phyloP scores from a whole-genome alignment of 2,888 invertebrate species.

The Scrobipalpa atriplicella region DNA sequence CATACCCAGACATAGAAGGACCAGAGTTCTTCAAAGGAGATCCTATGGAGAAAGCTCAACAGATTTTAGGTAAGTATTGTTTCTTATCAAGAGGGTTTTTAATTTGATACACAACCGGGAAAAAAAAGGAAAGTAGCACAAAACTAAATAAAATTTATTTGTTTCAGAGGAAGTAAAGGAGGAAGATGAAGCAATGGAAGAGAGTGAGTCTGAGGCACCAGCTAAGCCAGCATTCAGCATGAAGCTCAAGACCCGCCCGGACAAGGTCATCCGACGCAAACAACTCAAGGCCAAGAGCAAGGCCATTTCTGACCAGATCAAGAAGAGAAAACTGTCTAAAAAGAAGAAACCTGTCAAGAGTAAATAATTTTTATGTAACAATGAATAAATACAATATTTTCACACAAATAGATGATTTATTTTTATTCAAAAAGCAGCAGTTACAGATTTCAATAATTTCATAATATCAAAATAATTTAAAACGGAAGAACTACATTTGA shows the following conservation, averaged over 20 bases:
- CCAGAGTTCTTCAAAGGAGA: slow-evolving; percentile 89
- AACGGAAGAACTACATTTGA: slow-evolving; percentile 27
- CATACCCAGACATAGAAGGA: slow-evolving; percentile 88
- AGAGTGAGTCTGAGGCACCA: slow-evolving; percentile 45
- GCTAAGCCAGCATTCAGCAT: slow-evolving; percentile 50
- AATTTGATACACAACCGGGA: too few species aligned
- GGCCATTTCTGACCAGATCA: slow-evolving; percentile 73
- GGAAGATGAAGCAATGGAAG: slow-evolving; percentile 47
- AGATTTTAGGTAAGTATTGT: too few species aligned
- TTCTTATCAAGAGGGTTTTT: too few species aligned
- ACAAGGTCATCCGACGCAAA: slow-evolving; percentile 75
- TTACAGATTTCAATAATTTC: slow-evolving; percentile 19
- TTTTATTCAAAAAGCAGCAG: slow-evolving; percentile 35
- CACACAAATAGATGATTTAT: slow-evolving; percentile 43
- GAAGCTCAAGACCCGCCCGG: slow-evolving; percentile 65
- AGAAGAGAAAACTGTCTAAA: slow-evolving; percentile 70
- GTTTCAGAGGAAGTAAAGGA: slow-evolving; percentile 61
- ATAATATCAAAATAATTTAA: slow-evolving; percentile 36
- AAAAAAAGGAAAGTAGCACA: too few species aligned
- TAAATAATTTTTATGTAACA: slow-evolving; percentile 34
- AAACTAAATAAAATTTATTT: not conserved
- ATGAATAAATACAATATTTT: slow-evolving; percentile 42
- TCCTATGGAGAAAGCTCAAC: slow-evolving; percentile 82
- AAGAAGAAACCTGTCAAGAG: slow-evolving; percentile 65
- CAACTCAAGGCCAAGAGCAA: slow-evolving; percentile 76